Evolutionary conservation across 2,888 invertebrate species (phyloP), one percentile per base, ranked within the genome.

Genomic region (Myopa tessellatipennis): DNA sequence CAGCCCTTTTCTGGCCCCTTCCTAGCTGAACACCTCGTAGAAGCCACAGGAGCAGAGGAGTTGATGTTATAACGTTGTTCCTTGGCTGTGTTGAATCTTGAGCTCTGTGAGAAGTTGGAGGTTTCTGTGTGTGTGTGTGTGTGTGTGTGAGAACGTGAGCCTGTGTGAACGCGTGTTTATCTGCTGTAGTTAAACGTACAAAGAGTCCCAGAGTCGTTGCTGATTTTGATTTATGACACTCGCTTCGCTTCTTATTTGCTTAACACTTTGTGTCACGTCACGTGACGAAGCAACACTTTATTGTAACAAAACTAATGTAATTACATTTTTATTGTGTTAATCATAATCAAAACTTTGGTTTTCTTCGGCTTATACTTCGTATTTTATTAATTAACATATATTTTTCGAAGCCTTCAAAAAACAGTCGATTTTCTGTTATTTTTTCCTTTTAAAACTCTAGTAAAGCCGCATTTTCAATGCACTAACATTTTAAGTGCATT

Each of bases 221-320:
- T 65, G 71, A 38, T 60, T 58, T 50, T 71, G 71, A 71, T 71
- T 71, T 71, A 71, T 60, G 71, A 71, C n/a, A n/a, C 38, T 18
- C 58, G 71, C n/a, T 50, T 50, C 50, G 34, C 52, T 34, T 50
- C 50, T 63, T 74, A 65, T 63, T 74, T 74, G 74, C 63, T 50
- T 26, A 65, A 65, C 65, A 74, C 74, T 74, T 52, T 74, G 65
- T 50, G 36, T 36, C 63, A 45, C 50, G 65, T 38, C 38, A 73
- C 63, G 45, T 58, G 16, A 58, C 58, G n/a, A 14, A 52, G n/a
- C 16, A n/a, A 58, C n/a, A n/a, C 18, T 12, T n/a, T 58, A n/a
- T 58, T 58, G 58, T 58, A n/a, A 6, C n/a, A 6, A 18, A n/a
- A 10, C 6, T n/a, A n/a, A n/a, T 58, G n/a, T 58, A 12, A 58